Evolutionary conservation across 2,113 vertebrate species (phyloP).

Genomic region (Engystomops pustulosus): DNA sequence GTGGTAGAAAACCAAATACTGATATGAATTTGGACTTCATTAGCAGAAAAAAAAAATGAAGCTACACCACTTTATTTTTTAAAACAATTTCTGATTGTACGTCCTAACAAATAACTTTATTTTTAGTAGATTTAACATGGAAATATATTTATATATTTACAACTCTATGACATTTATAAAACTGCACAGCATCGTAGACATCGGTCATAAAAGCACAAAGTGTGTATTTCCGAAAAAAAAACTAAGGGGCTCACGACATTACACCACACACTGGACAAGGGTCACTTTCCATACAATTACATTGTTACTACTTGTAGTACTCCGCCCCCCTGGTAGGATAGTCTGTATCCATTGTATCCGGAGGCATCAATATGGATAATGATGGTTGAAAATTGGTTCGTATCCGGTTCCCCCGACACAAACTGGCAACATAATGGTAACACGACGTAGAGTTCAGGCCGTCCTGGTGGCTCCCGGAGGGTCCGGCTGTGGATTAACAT

Average conservation of each 20-base stretch:
- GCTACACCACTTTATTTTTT: too few species aligned
- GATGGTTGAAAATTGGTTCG: not conserved
- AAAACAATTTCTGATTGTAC: too few species aligned
- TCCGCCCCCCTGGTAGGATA: too few species aligned
- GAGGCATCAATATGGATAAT: not conserved
- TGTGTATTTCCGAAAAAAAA: not conserved
- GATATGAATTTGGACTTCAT: too few species aligned
- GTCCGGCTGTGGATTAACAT: constrained; percentile 75
- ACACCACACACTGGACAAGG: constrained; percentile 16
- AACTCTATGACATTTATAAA: constrained; percentile 41
- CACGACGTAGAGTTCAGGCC: not conserved
- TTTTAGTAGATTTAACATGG: constrained; percentile 6
- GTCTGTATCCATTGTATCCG: not conserved
- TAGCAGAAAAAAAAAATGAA: too few species aligned
- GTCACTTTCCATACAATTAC: constrained; percentile 24
- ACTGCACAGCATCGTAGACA: constrained; percentile 19
- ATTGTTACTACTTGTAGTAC: not conserved
- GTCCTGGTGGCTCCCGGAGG: not conserved
- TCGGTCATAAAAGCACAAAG: constrained; percentile 14
- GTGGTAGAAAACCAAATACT: too few species aligned
- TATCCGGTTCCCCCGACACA: not conserved
- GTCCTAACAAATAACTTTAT: constrained; percentile 37
- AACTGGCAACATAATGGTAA: not conserved
- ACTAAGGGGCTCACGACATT: not conserved
- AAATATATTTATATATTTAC: constrained; percentile 47